Conservation (phyloP, 2,888 invertebrate genomes). For the Ornithoptera priamus region DNA sequence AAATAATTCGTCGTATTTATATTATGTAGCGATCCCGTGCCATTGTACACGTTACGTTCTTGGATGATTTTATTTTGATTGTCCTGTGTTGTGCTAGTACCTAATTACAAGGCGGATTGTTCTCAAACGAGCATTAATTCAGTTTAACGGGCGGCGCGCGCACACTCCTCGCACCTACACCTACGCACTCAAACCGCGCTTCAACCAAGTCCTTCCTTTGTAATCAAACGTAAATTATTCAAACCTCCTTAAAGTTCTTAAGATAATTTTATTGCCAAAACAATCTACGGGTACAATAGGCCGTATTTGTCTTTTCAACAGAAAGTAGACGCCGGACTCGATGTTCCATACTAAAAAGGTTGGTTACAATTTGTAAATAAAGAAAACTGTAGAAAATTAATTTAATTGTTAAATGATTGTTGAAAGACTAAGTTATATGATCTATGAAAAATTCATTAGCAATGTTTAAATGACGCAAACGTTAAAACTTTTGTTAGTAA, state of each 20-base stretch:
- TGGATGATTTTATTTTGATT: constrained; percentile 32
- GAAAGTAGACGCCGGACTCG: too few species aligned
- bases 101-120: constrained; percentile 69
- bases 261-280: background rate
- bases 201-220: background rate
- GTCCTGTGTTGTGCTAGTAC: constrained; percentile 53
- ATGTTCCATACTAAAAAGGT: too few species aligned
- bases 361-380: too few species aligned
- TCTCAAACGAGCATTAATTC: constrained; percentile 72
- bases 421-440: background rate
- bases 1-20: background rate
- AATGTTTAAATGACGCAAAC: background rate
- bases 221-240: constrained; percentile 6
- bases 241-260: background rate
- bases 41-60: background rate
- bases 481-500: background rate
- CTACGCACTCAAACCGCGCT: constrained; percentile 1
- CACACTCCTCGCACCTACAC: constrained; percentile 36
- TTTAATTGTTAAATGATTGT: too few species aligned
- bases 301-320: background rate
- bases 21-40: background rate
- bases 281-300: background rate
- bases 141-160: constrained; percentile 62
- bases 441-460: background rate
- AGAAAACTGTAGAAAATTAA: too few species aligned